These are phyloP conservation scores for Australoheros scitulus DNA, from an alignment of 2,113 vertebrate genomes.

Conservation along the genomic window DNA sequence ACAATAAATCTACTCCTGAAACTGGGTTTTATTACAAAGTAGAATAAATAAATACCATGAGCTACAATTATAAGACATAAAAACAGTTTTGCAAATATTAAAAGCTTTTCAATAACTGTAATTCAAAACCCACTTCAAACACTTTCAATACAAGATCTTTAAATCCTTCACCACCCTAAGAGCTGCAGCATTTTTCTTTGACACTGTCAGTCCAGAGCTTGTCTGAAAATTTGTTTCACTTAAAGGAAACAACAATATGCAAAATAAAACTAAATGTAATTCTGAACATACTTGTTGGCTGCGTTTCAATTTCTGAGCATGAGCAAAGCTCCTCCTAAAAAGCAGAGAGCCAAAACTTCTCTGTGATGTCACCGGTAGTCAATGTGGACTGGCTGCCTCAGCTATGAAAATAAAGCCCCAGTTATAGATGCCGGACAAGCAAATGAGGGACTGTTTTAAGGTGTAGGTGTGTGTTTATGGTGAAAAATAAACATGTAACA, in stretches of 20 bases:
- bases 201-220: neutral
- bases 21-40: slow-evolving; percentile 31
- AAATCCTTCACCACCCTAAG: slow-evolving; percentile 24
- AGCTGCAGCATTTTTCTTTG: slow-evolving; percentile 5
- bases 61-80: slow-evolving; percentile 25
- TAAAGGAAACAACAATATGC: neutral
- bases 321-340: slow-evolving; percentile 25
- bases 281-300: neutral
- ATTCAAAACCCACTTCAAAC: slow-evolving; percentile 47
- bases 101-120: slow-evolving; percentile 30
- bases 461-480: neutral
- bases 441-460: neutral
- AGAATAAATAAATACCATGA: neutral
- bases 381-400: neutral
- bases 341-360: slow-evolving; percentile 5
- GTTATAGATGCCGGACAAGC: neutral
- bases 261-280: neutral
- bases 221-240: slow-evolving; percentile 27
- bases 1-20: slow-evolving; percentile 33
- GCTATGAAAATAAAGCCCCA: slow-evolving; percentile 4
- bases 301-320: slow-evolving; percentile 19
- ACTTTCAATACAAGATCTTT: slow-evolving; percentile 27
- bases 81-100: slow-evolving; percentile 11
- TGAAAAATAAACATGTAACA: neutral
- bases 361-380: slow-evolving; percentile 11